Evolutionary conservation across 2,113 vertebrate genomes (phyloP).

Genomic region (Peromyscus maniculatus): DNA sequence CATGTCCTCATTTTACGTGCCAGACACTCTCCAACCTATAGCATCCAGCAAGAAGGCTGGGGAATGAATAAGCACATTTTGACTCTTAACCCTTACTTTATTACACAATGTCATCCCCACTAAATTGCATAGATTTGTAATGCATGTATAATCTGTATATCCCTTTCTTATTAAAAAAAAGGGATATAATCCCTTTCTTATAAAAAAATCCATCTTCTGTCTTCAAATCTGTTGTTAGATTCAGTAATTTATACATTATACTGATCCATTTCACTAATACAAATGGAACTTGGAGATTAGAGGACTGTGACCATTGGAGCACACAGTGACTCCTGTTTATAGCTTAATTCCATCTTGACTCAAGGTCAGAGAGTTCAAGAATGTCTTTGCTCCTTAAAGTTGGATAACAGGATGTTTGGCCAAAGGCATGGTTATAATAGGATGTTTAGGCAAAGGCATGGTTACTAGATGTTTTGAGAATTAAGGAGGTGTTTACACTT

Average conservation of each 20-base stretch:
- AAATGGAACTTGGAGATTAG: not conserved
- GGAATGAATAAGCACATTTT: not conserved
- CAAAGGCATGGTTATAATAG: no score
- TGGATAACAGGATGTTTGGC: no score
- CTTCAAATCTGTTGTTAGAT: not conserved
- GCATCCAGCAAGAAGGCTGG: not conserved
- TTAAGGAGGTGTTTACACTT: no score
- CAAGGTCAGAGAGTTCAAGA: no score
- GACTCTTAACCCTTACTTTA: not conserved
- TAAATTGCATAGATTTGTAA: not conserved
- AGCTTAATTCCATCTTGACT: no score
- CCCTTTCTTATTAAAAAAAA: no score
- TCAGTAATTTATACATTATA: not conserved
- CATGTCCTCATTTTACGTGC: not conserved
- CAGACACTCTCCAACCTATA: not conserved
- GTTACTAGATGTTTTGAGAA: no score
- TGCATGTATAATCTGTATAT: not conserved
- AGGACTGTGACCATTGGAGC: not conserved
- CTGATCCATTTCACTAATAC: not conserved
- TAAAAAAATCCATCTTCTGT: not conserved
- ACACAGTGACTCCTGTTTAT: no score
- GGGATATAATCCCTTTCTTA: no score
- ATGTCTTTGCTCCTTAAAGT: no score
- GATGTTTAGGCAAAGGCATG: no score
- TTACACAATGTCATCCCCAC: not conserved